Conservation (phyloP, 2,797 vertebrate species). For the Phalanger gymnotis region DNA sequence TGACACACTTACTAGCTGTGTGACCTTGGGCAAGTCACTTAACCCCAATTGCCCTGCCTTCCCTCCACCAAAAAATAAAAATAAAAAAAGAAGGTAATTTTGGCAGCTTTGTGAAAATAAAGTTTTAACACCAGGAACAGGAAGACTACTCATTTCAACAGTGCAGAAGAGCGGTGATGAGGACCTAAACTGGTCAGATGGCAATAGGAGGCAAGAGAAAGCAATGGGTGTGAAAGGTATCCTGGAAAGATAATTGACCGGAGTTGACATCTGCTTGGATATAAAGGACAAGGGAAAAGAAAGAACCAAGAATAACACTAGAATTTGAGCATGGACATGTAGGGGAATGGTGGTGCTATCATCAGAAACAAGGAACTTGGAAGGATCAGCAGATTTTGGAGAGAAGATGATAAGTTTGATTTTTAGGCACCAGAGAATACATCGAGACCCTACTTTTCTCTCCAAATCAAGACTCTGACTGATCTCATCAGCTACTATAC, state of each 20-base stretch:
- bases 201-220: neutral
- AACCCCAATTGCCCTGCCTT: too few relatives aligned
- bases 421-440: neutral
- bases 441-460: neutral
- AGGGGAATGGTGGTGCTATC: neutral
- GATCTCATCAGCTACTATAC: neutral
- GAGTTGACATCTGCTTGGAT: neutral
- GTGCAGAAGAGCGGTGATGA: neutral
- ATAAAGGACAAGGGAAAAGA: neutral
- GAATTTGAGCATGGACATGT: too few relatives aligned
- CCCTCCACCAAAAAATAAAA: too few relatives aligned
- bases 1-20: too few relatives aligned
- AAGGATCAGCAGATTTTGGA: neutral
- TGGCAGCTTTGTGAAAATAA: neutral
- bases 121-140: neutral
- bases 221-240: neutral
- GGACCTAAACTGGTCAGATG: neutral
- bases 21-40: too few relatives aligned
- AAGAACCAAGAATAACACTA: neutral
- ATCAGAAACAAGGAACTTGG: neutral
- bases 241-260: neutral
- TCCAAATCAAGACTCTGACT: neutral
- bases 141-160: neutral
- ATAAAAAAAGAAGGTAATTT: neutral
- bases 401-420: neutral